Evolutionary conservation across 1,140 invertebrate species (phyloP).

Genomic region (Hetaerina americana): DNA sequence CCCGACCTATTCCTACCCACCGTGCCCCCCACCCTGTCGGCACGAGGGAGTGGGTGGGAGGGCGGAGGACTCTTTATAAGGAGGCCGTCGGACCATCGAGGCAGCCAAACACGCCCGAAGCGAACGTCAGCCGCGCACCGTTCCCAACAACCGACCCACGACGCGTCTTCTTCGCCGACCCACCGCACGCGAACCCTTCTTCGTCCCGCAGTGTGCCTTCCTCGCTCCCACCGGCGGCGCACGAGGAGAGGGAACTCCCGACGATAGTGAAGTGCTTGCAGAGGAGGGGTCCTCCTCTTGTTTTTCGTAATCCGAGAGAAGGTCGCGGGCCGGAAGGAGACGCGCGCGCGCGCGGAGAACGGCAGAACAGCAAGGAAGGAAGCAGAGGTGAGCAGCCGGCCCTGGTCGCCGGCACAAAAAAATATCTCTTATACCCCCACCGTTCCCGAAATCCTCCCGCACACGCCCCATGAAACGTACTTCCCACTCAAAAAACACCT

Average conservation of each 20-base stretch:
- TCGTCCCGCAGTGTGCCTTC: neutral
- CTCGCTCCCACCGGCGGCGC: neutral
- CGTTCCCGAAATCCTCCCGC: too few relatives aligned
- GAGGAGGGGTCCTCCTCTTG: neutral
- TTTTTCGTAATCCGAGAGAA: too few relatives aligned
- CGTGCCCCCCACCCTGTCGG: neutral
- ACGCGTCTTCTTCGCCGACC: too few relatives aligned
- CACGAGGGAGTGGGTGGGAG: neutral
- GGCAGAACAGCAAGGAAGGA: too few relatives aligned
- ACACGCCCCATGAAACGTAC: too few relatives aligned
- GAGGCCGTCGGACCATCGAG: neutral
- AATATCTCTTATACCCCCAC: neutral
- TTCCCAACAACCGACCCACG: too few relatives aligned
- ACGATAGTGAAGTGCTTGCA: neutral
- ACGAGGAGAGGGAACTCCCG: neutral
- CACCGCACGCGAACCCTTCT: neutral
- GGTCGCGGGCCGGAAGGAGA: neutral
- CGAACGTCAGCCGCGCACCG: neutral
- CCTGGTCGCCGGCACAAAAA: neutral
- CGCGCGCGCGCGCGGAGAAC: neutral
- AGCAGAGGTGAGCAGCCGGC: neutral
- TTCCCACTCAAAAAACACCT: too few relatives aligned
- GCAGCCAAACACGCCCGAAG: neutral
- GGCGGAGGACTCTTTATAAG: neutral
- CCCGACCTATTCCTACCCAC: neutral